Evolutionary conservation across 1,140 invertebrate species (phyloP), one percentile per base, ranked within the genome.

Genomic region (Caenorhabditis brenneri): DNA sequence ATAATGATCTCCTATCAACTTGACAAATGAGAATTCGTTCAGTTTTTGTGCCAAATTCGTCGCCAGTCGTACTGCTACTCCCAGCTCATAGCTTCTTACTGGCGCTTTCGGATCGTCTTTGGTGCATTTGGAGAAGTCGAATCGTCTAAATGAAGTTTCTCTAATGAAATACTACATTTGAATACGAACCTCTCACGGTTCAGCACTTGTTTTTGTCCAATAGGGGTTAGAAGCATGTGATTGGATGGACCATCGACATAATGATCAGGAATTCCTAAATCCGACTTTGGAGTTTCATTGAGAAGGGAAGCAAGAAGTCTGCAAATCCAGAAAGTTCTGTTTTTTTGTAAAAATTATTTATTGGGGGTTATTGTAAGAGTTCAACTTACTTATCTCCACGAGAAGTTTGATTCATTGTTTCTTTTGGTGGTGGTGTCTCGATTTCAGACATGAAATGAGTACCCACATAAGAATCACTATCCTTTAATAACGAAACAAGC

Each of bases 241-340:
- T 65, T 65, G 7, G 82, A 49, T 10, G n/a, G 24, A 24, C 3
- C 7, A 46, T 83, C 82, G 19, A 48, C 48, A 15, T 42, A 65
- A 58, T 83, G 82, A 58, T 83, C 82, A 33, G 82, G 82, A 15
- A 83, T 29, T 10, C 65, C 65, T 22, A 49, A 29, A 19, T 74
- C 74, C 24, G 36, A 31, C 31, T 83, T 83, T 19, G 82, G 82
- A 9, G 82, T 83, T 42, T 83, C 82, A n/a, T 80, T 55, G 24
- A 80, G 33, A n/a, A 80, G 29, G 31, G 79, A 33, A 4, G 48
- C 12, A 15, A 12, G 42, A 4, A 24, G 6, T 42, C 36, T 74
- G 33, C 42, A 74, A 1, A 65, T 51, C 15, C 12, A 10, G 48
- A n/a, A 19, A 15, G 2, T 81, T n/a, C n/a, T n/a, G n/a, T n/a